Percentiles rank a stretch among this genome's conserved stretches.
These are phyloP conservation scores for Hemiprocne comata DNA, from an alignment of 2,113 vertebrate genomes.

Conservation along the genomic window DNA sequence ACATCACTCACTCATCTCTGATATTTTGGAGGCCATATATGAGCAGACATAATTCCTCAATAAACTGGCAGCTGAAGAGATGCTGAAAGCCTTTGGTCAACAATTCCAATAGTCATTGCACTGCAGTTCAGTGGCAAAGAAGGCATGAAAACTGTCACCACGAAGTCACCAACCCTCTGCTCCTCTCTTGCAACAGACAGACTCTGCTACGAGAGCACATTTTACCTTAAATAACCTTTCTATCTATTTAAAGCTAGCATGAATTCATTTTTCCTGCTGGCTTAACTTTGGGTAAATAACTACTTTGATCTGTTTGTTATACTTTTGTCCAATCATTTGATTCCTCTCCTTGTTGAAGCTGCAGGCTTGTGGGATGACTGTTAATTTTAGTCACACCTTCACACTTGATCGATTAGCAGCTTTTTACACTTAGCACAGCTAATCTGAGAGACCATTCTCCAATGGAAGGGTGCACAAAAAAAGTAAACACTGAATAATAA, in stretches of 20 bases:
- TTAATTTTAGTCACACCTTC: slow-evolving; percentile 29
- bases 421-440: slow-evolving; percentile 14
- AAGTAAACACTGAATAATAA: neutral
- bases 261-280: slow-evolving; percentile 12
- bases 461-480: neutral
- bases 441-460: neutral
- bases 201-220: neutral
- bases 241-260: slow-evolving; percentile 24
- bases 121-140: neutral
- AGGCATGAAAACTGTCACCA: neutral
- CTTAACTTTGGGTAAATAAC: slow-evolving; percentile 33
- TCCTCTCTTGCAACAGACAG: neutral
- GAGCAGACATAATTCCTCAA: neutral
- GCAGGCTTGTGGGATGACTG: neutral
- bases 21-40: neutral
- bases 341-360: slow-evolving; percentile 30
- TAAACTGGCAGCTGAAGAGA: neutral
- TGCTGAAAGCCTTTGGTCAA: neutral
- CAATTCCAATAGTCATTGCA: neutral
- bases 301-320: slow-evolving; percentile 42
- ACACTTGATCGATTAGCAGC: neutral
- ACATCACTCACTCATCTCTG: neutral
- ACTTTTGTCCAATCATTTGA: neutral
- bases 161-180: neutral
- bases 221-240: slow-evolving; percentile 39